These are phyloP conservation scores for Antennarius striatus DNA, from an alignment of 2,113 vertebrate species.

Conservation along the genomic window DNA sequence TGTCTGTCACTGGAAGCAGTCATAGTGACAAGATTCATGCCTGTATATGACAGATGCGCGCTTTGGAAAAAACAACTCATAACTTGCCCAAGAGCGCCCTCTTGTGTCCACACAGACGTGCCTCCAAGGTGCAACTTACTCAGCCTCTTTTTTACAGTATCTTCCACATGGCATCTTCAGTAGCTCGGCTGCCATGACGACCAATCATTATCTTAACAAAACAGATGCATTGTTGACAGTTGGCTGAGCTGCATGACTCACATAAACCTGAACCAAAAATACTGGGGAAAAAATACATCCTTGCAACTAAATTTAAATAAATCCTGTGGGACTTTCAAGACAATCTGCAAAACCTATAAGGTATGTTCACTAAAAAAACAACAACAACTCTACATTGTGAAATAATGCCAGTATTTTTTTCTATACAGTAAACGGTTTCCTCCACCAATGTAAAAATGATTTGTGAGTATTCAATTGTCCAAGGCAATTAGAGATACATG, in stretches of 20 bases:
- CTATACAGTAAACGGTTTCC: neutral
- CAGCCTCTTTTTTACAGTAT: conserved; percentile 17
- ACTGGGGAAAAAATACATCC: neutral
- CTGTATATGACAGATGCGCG: conserved; percentile 9
- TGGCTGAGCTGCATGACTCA: conserved; percentile 25
- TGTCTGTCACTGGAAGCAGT: conserved; percentile 19
- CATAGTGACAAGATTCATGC: conserved; percentile 6
- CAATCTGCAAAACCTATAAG: neutral
- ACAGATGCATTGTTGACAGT: conserved; percentile 50
- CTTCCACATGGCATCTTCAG: conserved; percentile 50
- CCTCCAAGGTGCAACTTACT: conserved; percentile 17
- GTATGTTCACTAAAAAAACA: no score
- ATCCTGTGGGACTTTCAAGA: neutral
- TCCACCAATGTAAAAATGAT: neutral
- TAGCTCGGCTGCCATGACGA: conserved; percentile 54
- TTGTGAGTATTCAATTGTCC: neutral
- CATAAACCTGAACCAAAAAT: conserved; percentile 5
- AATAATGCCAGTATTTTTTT: neutral
- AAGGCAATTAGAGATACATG: neutral
- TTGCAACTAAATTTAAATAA: conserved; percentile 5
- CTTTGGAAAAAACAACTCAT: conserved; percentile 5
- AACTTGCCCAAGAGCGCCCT: conserved; percentile 54
- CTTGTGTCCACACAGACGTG: conserved; percentile 53
- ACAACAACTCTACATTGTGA: neutral
- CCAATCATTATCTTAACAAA: conserved; percentile 60